Conservation (phyloP, 2,113 vertebrate species). For the Rhombomys opimus region DNA sequence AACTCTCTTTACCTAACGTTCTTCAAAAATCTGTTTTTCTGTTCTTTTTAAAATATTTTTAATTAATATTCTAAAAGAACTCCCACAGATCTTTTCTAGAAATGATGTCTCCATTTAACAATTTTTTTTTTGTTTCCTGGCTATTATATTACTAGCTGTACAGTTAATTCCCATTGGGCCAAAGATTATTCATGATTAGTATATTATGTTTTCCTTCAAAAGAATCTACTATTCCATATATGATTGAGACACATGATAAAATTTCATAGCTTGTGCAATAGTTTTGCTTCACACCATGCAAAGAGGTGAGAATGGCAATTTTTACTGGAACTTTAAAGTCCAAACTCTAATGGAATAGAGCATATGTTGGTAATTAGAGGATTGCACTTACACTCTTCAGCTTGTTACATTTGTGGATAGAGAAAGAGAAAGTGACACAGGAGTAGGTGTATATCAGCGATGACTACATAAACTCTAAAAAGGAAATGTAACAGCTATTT, state of each 20-base stretch:
- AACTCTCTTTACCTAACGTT: not conserved
- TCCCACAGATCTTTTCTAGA: not conserved
- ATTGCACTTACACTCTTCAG: not conserved
- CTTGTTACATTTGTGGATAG: not conserved
- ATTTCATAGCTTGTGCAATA: not conserved
- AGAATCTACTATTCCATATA: not conserved
- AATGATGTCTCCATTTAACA: not conserved
- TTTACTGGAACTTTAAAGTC: not conserved
- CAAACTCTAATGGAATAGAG: not conserved
- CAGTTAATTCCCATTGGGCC: not conserved
- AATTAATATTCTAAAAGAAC: not conserved
- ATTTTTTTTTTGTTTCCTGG: not conserved
- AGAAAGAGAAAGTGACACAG: not conserved
- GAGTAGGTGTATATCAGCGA: not conserved
- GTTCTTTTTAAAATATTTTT: not conserved
- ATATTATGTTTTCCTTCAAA: not conserved
- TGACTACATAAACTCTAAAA: not conserved
- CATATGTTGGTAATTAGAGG: not conserved
- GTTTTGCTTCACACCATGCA: not conserved
- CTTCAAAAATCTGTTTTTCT: conserved; percentile 23
- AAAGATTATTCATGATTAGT: not conserved
- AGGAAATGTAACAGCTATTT: not conserved
- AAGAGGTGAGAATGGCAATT: not conserved
- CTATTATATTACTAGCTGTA: not conserved
- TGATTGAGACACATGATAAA: not conserved